Evolutionary conservation across 1,140 invertebrate species (phyloP), one percentile per base, ranked within the genome.

Genomic region (Copidosoma floridanum): DNA sequence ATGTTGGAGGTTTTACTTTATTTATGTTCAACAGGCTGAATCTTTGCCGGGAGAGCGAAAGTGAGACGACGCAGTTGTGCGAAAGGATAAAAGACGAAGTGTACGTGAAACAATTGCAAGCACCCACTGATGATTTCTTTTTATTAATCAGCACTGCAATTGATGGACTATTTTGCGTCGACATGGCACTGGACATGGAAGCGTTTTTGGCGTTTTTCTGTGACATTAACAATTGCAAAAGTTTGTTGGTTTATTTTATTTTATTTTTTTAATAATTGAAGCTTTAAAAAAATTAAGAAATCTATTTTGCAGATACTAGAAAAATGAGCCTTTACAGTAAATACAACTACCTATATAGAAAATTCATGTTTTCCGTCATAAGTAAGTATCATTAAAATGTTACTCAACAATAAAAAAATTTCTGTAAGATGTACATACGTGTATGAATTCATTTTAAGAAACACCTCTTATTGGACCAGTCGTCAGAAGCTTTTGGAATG

Each of bases 11-110:
- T 10, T 32, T 16, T 6, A 35, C 20, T 16, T 7, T 29, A 10
- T 27, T 12, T 26, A 11, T 64, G 2, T 32, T n/a, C n/a, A n/a
- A n/a, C n/a, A 72, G 70, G 43, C 11, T 71, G 3, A 74, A 74
- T 54, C 48, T 75, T 11, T 74, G 72, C 29, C 71, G 72, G 3
- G 67, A 69, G 48, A 69, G 57, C 1, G 65, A 52, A 20, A 24
- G 10, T 3, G 74, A 74, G 61, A 76, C 74, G 2, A 66, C 57
- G 0, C 51, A 67, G 53, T 37, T 76, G 10, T 72, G 71, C 26
- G 14, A n/a, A 40, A 59, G n/a, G 47, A 18, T 74, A 1, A 6
- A 16, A 1, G 10, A 58, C 0, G 48, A 71, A 12, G 48, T 74
- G 11, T 50, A 63, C 0, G 18, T 2, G 2, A 63, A 65, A 23